phyloP scores from a whole-genome alignment of 2,113 vertebrate genomes.

The Leucoraja erinaceus region DNA sequence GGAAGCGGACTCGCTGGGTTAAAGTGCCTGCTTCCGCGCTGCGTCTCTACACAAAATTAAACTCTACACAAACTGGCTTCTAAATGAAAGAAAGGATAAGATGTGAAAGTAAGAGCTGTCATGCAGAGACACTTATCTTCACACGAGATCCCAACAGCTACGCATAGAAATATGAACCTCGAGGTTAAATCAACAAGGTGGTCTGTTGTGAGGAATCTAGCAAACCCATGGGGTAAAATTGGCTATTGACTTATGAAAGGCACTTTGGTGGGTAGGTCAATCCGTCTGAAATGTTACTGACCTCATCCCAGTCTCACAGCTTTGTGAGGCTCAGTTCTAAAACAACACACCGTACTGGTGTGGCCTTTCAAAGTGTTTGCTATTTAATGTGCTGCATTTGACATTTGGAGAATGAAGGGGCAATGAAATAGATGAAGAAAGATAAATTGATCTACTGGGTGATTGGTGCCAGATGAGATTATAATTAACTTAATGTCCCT shows the following conservation, averaged over 20 bases:
- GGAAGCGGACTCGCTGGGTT: no score
- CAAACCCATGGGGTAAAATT: not conserved
- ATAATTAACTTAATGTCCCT: not conserved
- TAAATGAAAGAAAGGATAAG: not conserved
- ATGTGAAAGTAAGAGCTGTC: not conserved
- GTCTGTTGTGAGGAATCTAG: not conserved
- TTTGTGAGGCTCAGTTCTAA: not conserved
- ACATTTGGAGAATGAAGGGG: not conserved
- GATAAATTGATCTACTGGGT: not conserved
- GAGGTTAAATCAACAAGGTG: not conserved
- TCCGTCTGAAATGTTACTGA: not conserved
- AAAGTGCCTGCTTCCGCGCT: no score
- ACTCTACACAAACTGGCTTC: no score
- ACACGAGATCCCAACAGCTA: not conserved
- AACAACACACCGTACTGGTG: not conserved
- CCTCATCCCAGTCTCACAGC: not conserved
- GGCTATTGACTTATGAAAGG: slow-evolving; percentile 14
- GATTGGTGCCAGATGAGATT: slow-evolving; percentile 5
- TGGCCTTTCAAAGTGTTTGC: not conserved
- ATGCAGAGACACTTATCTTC: not conserved
- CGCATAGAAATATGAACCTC: not conserved
- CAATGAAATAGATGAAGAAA: not conserved
- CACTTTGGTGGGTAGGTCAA: not conserved
- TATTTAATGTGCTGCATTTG: not conserved
- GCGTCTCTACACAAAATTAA: no score